Base-by-base conservation (phyloP, 2,113 vertebrate genomes). In the Scomber colias region DNA sequence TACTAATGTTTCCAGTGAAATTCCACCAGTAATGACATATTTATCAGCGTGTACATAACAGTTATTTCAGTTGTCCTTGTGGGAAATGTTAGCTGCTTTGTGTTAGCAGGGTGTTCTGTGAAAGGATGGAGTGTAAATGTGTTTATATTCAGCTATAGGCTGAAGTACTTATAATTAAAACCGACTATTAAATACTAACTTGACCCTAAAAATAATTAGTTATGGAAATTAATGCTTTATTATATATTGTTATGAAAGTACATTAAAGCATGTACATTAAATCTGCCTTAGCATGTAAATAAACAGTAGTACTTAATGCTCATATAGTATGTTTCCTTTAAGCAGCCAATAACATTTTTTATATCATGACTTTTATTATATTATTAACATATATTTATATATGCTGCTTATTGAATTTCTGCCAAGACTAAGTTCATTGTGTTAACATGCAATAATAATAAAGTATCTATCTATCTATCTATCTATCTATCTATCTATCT, bases 21-120 rank as follows among this genome's bases (percentile, higher is more conserved):
- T 12, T 0, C 53, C 7, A 15, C 12, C 6, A 19, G 19, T 14
- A 14, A 0, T 12, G 4, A 9, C 40, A 9, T 7, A 14, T 27
- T 51, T 27, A 27, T 0, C 1, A 2, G 0, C 8, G 1, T 55
- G 4, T 19, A n/a, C 15, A 10, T n/a, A 13, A 13, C 1, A 0
- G 57, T 31, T 27, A 3, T 27, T 3, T 17, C 56, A 0, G 16
- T 24, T 86, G 87, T 27, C 85, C 81, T 91, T 88, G 87, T 77
- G 48, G 7, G 27, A 50, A 67, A 30, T n/a, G 27, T 3, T 19
- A 71, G 64, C 75, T 40, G 7, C 35, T 65, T 11, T 10, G 8
- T 24, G 40, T 61, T 73, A 66, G 67, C 62, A 31, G 35, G 7
- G 6, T 9, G 35, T 40, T 40, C 1, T 44, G 53, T 31, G 1